phyloP scores from a whole-genome alignment of 2,888 invertebrate genomes.

The Hyles lineata region DNA sequence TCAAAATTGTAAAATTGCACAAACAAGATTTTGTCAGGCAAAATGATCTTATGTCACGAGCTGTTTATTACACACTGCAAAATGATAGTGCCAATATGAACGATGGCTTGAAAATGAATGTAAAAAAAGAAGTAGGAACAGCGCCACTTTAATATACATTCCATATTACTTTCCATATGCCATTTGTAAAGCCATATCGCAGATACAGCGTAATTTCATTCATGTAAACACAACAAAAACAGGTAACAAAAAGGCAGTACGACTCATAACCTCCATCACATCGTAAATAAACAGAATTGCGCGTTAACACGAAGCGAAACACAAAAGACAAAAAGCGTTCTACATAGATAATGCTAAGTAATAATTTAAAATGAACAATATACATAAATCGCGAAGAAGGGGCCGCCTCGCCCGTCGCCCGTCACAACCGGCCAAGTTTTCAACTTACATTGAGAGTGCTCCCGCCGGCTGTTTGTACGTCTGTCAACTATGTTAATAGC shows the following conservation, averaged over 20 bases:
- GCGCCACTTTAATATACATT: no score
- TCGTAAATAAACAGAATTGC: slow-evolving; percentile 24
- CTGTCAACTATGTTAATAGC: slow-evolving; percentile 50
- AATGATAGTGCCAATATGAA: no score
- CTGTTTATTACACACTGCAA: no score
- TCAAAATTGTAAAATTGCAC: no score
- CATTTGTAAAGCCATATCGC: background rate
- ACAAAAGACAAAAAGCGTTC: slow-evolving; percentile 31
- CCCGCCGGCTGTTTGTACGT: slow-evolving; percentile 40
- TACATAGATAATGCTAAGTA: slow-evolving; percentile 30
- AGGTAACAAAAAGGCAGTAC: slow-evolving; percentile 37
- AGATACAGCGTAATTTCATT: background rate
- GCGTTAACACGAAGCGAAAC: slow-evolving; percentile 28
- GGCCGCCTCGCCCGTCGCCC: slow-evolving; percentile 29
- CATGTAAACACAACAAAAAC: slow-evolving; percentile 24
- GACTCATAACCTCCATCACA: slow-evolving; percentile 22
- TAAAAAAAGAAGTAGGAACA: no score
- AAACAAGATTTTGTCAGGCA: no score
- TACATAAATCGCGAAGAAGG: slow-evolving; percentile 49
- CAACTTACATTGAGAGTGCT: slow-evolving; percentile 43
- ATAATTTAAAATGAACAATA: slow-evolving; percentile 54
- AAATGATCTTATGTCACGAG: no score
- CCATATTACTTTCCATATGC: no score
- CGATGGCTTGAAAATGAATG: no score
- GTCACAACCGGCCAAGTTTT: slow-evolving; percentile 36